Percentiles rank a stretch among this genome's conserved stretches.
Conservation (phyloP, 2,888 invertebrate species). For the Cylloceria caligata region DNA sequence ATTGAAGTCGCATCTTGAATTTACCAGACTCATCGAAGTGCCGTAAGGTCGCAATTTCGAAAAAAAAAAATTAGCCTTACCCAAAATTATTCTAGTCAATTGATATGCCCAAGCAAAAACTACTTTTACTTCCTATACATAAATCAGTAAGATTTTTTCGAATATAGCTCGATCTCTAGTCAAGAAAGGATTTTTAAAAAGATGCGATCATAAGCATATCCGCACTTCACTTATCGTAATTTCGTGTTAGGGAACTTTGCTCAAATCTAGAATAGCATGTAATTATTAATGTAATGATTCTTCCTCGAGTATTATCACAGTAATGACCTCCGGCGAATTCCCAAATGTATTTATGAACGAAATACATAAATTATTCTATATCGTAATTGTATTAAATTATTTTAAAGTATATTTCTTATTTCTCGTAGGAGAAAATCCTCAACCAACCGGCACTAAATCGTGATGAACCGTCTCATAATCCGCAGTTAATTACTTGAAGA, state of each 20-base stretch:
- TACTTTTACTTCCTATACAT: slow-evolving; percentile 46
- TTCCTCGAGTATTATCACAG: slow-evolving; percentile 73
- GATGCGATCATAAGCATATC: slow-evolving; percentile 30
- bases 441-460: too few relatives aligned
- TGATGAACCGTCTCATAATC: too few relatives aligned
- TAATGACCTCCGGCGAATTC: slow-evolving; percentile 74
- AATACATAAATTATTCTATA: slow-evolving; percentile 77
- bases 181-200: slow-evolving; percentile 45
- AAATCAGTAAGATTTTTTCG: slow-evolving; percentile 35
- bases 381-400: slow-evolving; percentile 63
- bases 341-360: slow-evolving; percentile 77
- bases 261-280: slow-evolving; percentile 77
- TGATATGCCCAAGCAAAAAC: slow-evolving; percentile 73
- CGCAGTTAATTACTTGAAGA: too few relatives aligned
- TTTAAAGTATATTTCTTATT: not conserved
- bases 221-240: slow-evolving; percentile 68
- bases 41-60: slow-evolving; percentile 45
- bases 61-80: slow-evolving; percentile 48
- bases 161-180: slow-evolving; percentile 62
- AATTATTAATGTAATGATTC: slow-evolving; percentile 71
- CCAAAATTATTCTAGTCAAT: slow-evolving; percentile 79
- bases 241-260: slow-evolving; percentile 79
- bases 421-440: not conserved
- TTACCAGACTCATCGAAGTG: slow-evolving; percentile 44
- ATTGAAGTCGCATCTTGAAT: slow-evolving; percentile 17